phyloP scores from a whole-genome alignment of 1,140 invertebrate genomes.

The Cydia fagiglandana region DNA sequence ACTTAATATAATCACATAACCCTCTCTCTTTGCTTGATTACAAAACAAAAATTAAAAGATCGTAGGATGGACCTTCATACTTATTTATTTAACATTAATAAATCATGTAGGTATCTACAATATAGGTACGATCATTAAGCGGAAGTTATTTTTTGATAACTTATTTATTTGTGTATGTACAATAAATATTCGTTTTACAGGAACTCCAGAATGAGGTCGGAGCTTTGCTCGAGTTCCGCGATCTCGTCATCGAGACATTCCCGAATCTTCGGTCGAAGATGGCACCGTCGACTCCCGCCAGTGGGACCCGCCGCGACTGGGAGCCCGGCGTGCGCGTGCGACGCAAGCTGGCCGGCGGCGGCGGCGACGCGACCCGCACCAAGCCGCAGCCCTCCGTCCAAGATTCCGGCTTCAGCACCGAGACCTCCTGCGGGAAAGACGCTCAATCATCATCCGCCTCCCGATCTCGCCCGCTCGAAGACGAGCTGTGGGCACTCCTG shows the following conservation, averaged over 20 bases:
- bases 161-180: not conserved
- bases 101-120: no score
- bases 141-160: not conserved
- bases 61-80: not conserved
- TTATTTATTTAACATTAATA: not conserved
- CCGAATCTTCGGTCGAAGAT: constrained; percentile 92
- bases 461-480: constrained; percentile 80
- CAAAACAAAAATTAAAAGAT: not conserved
- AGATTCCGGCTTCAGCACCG: constrained; percentile 92
- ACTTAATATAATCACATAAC: not conserved
- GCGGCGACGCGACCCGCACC: constrained; percentile 80
- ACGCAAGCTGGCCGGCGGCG: constrained; percentile 82
- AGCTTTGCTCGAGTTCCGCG: constrained; percentile 91
- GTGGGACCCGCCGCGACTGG: constrained; percentile 82
- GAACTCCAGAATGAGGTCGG: constrained; percentile 95
- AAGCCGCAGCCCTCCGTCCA: constrained; percentile 86
- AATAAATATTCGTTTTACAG: constrained; percentile 61
- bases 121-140: no score
- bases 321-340: constrained; percentile 88
- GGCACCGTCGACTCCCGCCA: constrained; percentile 74
- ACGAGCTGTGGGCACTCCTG: constrained; percentile 90
- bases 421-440: constrained; percentile 88
- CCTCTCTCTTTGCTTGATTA: not conserved
- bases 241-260: constrained; percentile 94
- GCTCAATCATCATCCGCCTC: constrained; percentile 81